Conservation (phyloP, 2,797 vertebrate species). For the Dermochelys coriacea region DNA sequence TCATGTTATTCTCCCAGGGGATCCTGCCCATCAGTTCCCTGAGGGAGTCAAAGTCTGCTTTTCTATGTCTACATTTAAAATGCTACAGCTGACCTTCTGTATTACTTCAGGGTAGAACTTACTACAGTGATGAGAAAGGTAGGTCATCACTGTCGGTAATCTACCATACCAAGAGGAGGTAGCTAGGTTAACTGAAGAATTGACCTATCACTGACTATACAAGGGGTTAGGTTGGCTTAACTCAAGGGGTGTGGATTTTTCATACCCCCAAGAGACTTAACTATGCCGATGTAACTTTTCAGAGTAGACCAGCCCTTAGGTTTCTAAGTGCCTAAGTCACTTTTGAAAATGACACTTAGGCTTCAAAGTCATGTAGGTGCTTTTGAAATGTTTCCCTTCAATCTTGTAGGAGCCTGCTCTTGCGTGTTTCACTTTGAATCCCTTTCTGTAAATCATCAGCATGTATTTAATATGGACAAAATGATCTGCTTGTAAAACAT, state of each 20-base stretch:
- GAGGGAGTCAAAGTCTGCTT: too few relatives aligned
- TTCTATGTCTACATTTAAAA: background rate
- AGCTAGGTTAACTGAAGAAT: background rate
- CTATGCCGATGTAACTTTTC: background rate
- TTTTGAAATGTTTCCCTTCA: constrained; percentile 15
- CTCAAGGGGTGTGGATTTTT: background rate
- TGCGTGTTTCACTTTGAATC: constrained; percentile 48
- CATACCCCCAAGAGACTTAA: background rate
- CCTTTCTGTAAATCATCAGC: constrained; percentile 50
- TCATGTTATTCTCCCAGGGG: too few relatives aligned
- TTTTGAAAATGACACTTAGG: constrained; percentile 21
- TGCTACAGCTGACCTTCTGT: background rate
- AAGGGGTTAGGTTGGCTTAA: background rate
- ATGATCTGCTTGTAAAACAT: constrained; percentile 55
- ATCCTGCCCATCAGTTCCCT: too few relatives aligned
- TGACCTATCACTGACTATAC: background rate
- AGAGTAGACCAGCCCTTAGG: background rate
- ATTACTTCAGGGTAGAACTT: background rate
- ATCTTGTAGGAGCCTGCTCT: background rate
- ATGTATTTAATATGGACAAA: constrained; percentile 39
- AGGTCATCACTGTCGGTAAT: background rate
- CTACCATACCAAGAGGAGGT: background rate
- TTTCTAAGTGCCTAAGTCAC: background rate
- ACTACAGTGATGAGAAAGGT: background rate
- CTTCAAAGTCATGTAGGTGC: background rate